Conservation (phyloP, 2,113 vertebrate species). For the Phalacrocorax aristotelis region DNA sequence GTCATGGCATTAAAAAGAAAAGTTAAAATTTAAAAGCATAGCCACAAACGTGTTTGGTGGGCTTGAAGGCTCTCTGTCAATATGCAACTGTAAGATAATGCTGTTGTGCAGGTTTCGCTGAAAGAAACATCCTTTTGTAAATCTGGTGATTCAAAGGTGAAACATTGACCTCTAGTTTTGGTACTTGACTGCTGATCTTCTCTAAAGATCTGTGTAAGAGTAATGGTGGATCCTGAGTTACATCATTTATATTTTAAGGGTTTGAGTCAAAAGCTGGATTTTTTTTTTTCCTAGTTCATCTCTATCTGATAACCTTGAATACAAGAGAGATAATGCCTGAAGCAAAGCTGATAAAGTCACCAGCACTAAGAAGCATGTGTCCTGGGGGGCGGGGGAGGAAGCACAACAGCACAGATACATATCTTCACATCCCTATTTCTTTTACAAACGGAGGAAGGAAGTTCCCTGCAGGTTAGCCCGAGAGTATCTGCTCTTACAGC, state of each 20-base stretch:
- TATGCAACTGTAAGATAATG: not conserved
- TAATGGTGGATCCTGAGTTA: not conserved
- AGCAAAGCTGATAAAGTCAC: constrained; percentile 39
- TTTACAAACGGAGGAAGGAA: constrained; percentile 16
- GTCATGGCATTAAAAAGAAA: not conserved
- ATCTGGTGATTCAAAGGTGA: not conserved
- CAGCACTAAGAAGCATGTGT: not conserved
- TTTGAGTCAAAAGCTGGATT: constrained; percentile 19
- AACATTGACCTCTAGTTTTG: not conserved
- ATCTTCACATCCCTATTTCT: constrained; percentile 53
- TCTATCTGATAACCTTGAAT: not conserved
- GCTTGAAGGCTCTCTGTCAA: not conserved
- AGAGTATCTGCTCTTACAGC: not conserved
- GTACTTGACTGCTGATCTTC: not conserved
- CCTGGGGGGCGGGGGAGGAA: not conserved
- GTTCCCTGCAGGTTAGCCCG: constrained; percentile 13
- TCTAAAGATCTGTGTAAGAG: not conserved
- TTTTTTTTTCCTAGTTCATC: not conserved
- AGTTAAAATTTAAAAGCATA: not conserved
- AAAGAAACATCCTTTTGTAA: not conserved
- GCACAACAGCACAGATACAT: not conserved
- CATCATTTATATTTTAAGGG: not conserved
- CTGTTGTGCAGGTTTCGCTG: not conserved
- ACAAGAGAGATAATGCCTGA: not conserved
- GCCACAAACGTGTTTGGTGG: not conserved